Evolutionary conservation across 1,140 invertebrate genomes (phyloP), one percentile per base, ranked within the genome.

Genomic region (Cotesia typhae): DNA sequence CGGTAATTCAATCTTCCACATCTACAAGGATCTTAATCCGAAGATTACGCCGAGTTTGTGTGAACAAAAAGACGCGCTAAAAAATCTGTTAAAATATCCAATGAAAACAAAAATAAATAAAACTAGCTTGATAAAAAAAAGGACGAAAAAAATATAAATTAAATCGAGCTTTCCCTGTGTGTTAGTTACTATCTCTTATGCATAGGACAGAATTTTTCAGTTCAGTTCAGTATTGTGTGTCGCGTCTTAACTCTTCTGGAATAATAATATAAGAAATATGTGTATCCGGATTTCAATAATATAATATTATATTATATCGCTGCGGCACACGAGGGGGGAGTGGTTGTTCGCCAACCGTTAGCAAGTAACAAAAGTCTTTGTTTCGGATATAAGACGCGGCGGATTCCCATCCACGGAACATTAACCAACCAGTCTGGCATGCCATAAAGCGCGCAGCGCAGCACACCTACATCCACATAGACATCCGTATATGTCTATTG

Each of bases 1-100:
- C 74, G 78, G 81, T 80, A 81, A 82, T 81, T 79, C 78, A 79
- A 80, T 82, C 81, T 82, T 78, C 77, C 76, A 81, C 80, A 81
- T 78, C 77, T 81, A 78, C 75, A 76, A 79, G 75, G 76, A 81
- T 79, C 79, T 82, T 82, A 82, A 82, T 82, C 80, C 76, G 65
- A 64, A 80, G 79, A 82, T 82, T 82, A 81, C 79, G 75, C 76
- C 73, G 75, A 70, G 77, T 73, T 78, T 76, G 79, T 80, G 77
- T 77, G 73, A 75, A 69, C 71, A 77, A 47, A 76, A 73, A 60
- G 64, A 10, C 41, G 10, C 1, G 5, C 5, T 47, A 47, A 47
- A 47, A 47, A 47, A 47, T 47, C 41, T 47, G 41, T 47, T 47
- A 47, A 67, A 55, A 55, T 36, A 67, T 14, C 5, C 20, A 20